Conservation (phyloP, 1,140 invertebrate genomes). For the Diachasmimorpha longicaudata region DNA sequence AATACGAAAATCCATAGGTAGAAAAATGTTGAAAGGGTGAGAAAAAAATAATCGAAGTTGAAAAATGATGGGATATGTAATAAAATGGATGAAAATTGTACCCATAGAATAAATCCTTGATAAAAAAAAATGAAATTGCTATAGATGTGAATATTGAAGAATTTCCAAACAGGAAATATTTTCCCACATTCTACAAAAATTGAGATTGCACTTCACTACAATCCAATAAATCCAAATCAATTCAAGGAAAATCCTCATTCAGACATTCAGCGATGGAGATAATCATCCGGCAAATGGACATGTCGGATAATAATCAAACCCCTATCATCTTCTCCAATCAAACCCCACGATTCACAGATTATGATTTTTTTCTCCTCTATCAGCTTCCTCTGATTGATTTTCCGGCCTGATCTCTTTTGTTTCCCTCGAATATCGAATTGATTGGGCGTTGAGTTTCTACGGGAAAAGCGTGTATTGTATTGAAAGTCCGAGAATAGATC, state of each 20-base stretch:
- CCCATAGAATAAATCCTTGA: too few relatives aligned
- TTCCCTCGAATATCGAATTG: not conserved
- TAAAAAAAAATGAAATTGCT: too few relatives aligned
- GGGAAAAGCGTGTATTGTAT: not conserved
- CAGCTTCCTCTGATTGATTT: not conserved
- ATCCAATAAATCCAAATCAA: too few relatives aligned
- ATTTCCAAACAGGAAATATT: too few relatives aligned
- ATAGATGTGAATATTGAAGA: too few relatives aligned
- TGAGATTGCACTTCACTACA: too few relatives aligned
- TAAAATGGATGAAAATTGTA: too few relatives aligned
- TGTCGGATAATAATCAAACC: slow-evolving; percentile 5
- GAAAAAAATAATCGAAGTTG: too few relatives aligned
- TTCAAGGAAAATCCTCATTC: not conserved
- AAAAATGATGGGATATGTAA: too few relatives aligned
- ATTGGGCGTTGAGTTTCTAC: not conserved
- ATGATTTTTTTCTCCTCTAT: not conserved
- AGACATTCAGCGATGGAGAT: not conserved
- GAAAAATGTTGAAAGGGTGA: too few relatives aligned
- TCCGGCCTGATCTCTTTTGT: not conserved
- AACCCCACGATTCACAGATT: not conserved
- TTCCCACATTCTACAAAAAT: too few relatives aligned
- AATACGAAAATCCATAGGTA: too few relatives aligned
- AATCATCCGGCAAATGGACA: not conserved
- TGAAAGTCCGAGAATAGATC: not conserved
- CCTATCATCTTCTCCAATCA: not conserved